Conservation (phyloP, 1,140 invertebrate genomes). For the Drosophila eugracilis region DNA sequence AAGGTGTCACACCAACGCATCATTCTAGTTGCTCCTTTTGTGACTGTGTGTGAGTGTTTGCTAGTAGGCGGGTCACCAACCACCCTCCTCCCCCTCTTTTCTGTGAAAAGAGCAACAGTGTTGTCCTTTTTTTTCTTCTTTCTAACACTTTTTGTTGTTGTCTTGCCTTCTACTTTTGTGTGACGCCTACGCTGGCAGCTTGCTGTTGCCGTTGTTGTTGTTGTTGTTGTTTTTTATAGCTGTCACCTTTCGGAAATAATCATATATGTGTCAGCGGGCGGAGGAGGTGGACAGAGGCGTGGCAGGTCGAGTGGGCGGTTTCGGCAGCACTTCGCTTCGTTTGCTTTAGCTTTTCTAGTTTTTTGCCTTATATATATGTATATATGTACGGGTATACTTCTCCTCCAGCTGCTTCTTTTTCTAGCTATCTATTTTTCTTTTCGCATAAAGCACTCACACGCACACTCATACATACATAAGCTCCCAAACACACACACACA, state of each 20-base stretch:
- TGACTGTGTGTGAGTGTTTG: conserved; percentile 17
- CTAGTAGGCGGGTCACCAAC: conserved; percentile 20
- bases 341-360: conserved; percentile 81
- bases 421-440: conserved; percentile 79
- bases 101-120: conserved; percentile 77
- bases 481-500: conserved; percentile 9
- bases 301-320: conserved; percentile 12
- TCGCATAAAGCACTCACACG: conserved; percentile 72
- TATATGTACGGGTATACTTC: conserved; percentile 3
- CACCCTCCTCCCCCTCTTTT: conserved; percentile 6
- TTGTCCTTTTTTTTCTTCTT: conserved; percentile 51
- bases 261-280: conserved; percentile 78
- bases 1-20: conserved; percentile 58
- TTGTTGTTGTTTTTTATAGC: conserved; percentile 69
- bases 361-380: not conserved
- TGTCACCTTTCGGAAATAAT: conserved; percentile 83
- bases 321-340: conserved; percentile 74
- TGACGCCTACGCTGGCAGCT: conserved; percentile 4
- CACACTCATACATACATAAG: conserved; percentile 29
- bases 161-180: conserved; percentile 65
- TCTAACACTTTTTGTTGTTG: conserved; percentile 45
- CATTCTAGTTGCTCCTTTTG: conserved; percentile 42
- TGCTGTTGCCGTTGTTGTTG: not conserved
- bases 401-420: conserved; percentile 55
- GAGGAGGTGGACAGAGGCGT: not conserved